Evolutionary conservation across 2,113 vertebrate species (phyloP).

Genomic region (Carassius carassius): DNA sequence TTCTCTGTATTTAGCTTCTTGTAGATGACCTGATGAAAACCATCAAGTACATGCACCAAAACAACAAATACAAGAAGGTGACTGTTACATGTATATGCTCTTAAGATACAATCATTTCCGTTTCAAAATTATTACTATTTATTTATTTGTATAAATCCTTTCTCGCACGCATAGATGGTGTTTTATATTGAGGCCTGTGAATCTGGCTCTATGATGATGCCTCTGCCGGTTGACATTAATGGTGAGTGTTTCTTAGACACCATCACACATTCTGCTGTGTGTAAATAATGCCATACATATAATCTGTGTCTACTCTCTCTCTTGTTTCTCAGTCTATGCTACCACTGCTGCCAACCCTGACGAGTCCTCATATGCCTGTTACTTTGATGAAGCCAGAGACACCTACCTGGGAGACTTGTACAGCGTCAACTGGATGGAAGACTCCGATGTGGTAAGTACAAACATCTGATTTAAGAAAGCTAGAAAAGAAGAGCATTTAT

Average conservation of each 20-base stretch:
- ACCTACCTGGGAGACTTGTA: slow-evolving; percentile 97
- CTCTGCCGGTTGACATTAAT: slow-evolving; percentile 83
- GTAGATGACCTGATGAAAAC: slow-evolving; percentile 84
- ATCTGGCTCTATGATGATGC: slow-evolving; percentile 95
- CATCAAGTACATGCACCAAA: slow-evolving; percentile 85
- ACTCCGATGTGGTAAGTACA: slow-evolving; percentile 86
- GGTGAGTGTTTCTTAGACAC: slow-evolving; percentile 74
- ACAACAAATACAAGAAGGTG: slow-evolving; percentile 86
- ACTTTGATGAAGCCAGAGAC: slow-evolving; percentile 86
- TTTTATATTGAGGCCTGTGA: slow-evolving; percentile 98
- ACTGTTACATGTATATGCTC: not conserved
- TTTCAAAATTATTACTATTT: not conserved
- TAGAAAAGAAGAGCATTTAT: not conserved
- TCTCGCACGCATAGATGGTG: slow-evolving; percentile 82
- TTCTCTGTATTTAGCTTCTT: slow-evolving; percentile 78
- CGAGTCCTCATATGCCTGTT: slow-evolving; percentile 95
- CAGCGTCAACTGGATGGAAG: slow-evolving; percentile 99
- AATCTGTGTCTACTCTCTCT: not conserved
- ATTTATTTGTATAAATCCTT: not conserved
- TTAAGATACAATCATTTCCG: not conserved
- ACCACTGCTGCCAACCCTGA: slow-evolving; percentile 88
- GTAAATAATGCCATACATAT: not conserved
- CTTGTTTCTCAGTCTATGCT: slow-evolving; percentile 82
- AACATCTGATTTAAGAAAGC: not conserved
- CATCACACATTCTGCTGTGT: not conserved